Evolutionary conservation across 2,113 vertebrate species (phyloP).

Genomic region (Phalacrocorax brasilianus): DNA sequence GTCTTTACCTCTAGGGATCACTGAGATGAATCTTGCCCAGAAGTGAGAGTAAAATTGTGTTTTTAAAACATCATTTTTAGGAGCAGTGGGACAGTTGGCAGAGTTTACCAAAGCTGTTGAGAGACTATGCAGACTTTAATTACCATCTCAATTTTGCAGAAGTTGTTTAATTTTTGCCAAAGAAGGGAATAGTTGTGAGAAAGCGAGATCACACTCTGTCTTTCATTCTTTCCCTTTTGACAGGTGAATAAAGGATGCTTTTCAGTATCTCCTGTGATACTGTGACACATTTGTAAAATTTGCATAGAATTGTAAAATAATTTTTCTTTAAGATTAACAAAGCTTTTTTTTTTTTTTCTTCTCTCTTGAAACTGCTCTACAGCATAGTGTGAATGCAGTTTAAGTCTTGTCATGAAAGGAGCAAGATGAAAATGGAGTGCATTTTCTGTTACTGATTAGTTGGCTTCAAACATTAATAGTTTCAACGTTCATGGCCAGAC

Average conservation of each 20-base stretch:
- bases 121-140: conserved; percentile 53
- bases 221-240: conserved; percentile 35
- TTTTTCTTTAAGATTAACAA: conserved; percentile 10
- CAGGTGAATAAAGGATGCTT: conserved; percentile 46
- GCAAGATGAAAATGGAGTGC: background rate
- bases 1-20: conserved; percentile 53
- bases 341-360: background rate
- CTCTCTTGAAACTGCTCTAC: background rate
- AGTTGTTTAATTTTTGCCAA: conserved; percentile 58
- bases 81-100: conserved; percentile 42
- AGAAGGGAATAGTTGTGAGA: conserved; percentile 29
- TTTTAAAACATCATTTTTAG: conserved; percentile 56
- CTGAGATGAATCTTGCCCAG: conserved; percentile 14
- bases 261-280: conserved; percentile 18
- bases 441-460: background rate
- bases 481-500: background rate
- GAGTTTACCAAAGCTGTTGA: conserved; percentile 42
- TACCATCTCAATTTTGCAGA: conserved; percentile 52
- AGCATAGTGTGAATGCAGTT: background rate
- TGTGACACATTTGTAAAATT: conserved; percentile 37
- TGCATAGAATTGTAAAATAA: conserved; percentile 18
- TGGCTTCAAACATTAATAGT: background rate
- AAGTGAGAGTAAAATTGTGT: conserved; percentile 22
- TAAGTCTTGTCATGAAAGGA: background rate
- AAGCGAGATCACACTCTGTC: conserved; percentile 32